Percentiles rank a stretch among this genome's conserved stretches.
Conservation (phyloP, 2,888 invertebrate genomes). For the Drosophila fungiperda region DNA sequence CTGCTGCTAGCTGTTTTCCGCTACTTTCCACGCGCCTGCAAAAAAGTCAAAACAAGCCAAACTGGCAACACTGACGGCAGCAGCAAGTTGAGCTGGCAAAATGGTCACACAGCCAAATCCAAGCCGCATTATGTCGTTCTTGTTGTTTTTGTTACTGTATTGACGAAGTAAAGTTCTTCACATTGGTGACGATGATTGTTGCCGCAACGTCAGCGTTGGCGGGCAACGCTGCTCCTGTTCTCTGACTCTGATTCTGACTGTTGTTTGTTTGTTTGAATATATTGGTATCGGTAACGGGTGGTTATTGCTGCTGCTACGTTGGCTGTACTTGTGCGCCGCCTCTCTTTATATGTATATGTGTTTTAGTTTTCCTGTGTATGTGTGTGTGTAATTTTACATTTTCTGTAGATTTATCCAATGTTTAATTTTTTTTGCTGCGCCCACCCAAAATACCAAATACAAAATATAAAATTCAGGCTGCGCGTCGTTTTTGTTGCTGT, state of each 20-base stretch:
- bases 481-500: slow-evolving; percentile 22
- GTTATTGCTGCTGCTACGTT: slow-evolving; percentile 58
- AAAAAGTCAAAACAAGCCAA: not conserved
- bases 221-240: slow-evolving; percentile 44
- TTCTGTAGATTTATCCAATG: slow-evolving; percentile 76
- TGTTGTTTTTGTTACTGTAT: slow-evolving; percentile 59
- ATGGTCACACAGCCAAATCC: slow-evolving; percentile 51
- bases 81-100: slow-evolving; percentile 55
- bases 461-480: slow-evolving; percentile 53
- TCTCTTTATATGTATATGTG: slow-evolving; percentile 34
- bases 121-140: slow-evolving; percentile 48
- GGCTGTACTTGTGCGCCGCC: slow-evolving; percentile 70
- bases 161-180: slow-evolving; percentile 75
- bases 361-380: slow-evolving; percentile 63
- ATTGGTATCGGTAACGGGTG: slow-evolving; percentile 64
- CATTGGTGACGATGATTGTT: slow-evolving; percentile 77
- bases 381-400: slow-evolving; percentile 72
- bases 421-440: slow-evolving; percentile 70
- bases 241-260: slow-evolving; percentile 38
- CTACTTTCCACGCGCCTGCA: not conserved
- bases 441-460: slow-evolving; percentile 68
- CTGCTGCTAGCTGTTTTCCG: not conserved
- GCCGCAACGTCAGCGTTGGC: slow-evolving; percentile 64
- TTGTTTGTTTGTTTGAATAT: slow-evolving; percentile 28
- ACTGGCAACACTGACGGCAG: slow-evolving; percentile 1